phyloP scores from a whole-genome alignment of 2,888 invertebrate genomes.

The Scaptomyza caliginosa region DNA sequence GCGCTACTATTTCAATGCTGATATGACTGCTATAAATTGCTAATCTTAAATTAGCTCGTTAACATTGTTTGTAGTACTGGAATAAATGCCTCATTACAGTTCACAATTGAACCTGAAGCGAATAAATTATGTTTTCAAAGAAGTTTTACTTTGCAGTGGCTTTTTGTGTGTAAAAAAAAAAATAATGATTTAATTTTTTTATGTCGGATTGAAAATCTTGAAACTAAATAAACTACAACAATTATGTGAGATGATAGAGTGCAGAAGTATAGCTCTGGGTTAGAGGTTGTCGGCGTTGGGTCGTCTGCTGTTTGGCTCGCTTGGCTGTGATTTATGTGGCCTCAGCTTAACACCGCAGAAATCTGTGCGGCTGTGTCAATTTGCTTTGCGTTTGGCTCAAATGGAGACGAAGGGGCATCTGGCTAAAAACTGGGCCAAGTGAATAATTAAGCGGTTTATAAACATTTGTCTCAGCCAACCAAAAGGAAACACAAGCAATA shows the following conservation, averaged over 20 bases:
- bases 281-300: not conserved
- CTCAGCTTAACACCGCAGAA: constrained; percentile 73
- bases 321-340: constrained; percentile 65
- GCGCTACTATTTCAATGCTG: no score
- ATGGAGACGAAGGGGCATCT: constrained; percentile 31
- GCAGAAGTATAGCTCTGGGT: not conserved
- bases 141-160: no score
- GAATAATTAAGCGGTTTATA: constrained; percentile 80
- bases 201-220: no score
- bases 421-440: constrained; percentile 72
- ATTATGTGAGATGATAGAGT: constrained; percentile 33
- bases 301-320: constrained; percentile 7
- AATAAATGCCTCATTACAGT: not conserved
- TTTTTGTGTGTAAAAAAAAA: no score
- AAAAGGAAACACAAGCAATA: constrained; percentile 11
- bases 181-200: no score
- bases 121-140: not conserved
- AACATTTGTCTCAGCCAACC: constrained; percentile 74
- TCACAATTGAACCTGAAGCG: no score
- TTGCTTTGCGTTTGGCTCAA: constrained; percentile 64
- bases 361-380: constrained; percentile 75
- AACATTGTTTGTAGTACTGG: no score
- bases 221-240: constrained; percentile 6
- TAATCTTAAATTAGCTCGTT: no score
- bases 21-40: not conserved